Evolutionary conservation across 1,140 invertebrate genomes (phyloP).

Genomic region (Ptiloglossa arizonensis): DNA sequence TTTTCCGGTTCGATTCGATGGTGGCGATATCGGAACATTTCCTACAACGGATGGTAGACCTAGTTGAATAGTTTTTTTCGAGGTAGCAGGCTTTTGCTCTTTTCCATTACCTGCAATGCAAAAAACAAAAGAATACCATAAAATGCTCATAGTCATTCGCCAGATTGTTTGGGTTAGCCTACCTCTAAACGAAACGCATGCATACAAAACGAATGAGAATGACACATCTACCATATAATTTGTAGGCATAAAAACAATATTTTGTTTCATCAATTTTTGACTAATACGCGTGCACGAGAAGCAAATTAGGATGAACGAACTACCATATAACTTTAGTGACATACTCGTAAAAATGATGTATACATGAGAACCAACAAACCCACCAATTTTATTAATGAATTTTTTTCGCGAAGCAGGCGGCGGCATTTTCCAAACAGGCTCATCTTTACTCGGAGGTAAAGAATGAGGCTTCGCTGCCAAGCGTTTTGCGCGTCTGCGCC

Average conservation of each 20-base stretch:
- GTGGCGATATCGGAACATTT: constrained; percentile 79
- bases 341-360: constrained; percentile 47
- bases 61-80: constrained; percentile 79
- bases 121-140: constrained; percentile 27
- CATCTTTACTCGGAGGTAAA: constrained; percentile 70
- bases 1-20: constrained; percentile 75
- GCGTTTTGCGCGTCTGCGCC: constrained; percentile 89
- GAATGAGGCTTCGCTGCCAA: constrained; percentile 82
- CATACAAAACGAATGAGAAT: constrained; percentile 37
- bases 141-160: constrained; percentile 8
- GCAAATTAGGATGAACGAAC: constrained; percentile 47
- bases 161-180: background rate
- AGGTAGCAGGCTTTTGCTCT: constrained; percentile 70
- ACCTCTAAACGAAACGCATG: constrained; percentile 35
- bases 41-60: constrained; percentile 78
- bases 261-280: constrained; percentile 18
- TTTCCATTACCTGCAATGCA: constrained; percentile 72
- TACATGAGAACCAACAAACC: constrained; percentile 55
- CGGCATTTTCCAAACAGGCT: constrained; percentile 78
- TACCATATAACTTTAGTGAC: constrained; percentile 48
- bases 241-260: constrained; percentile 45
- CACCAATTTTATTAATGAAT: constrained; percentile 81
- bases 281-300: constrained; percentile 63
- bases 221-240: constrained; percentile 46
- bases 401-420: constrained; percentile 77